Conservation (phyloP, 2,888 invertebrate genomes). For the Acrocyrtus sp. region DNA sequence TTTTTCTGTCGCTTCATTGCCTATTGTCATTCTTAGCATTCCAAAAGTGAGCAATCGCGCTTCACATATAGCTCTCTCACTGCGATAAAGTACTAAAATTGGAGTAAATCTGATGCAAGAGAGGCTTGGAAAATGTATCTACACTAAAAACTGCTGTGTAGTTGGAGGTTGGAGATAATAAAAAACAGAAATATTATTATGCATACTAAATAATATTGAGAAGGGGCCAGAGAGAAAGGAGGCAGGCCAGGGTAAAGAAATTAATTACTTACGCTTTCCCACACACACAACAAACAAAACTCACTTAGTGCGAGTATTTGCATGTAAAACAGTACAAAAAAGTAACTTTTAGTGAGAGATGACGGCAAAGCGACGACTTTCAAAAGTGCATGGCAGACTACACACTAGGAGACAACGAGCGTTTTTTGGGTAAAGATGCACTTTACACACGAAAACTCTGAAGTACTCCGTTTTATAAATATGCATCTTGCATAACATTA, state of each 20-base stretch:
- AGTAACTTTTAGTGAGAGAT: slow-evolving; percentile 1
- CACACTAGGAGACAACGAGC: too few relatives aligned
- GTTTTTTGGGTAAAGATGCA: slow-evolving; percentile 4
- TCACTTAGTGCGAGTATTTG: slow-evolving; percentile 1
- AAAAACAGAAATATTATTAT: slow-evolving; percentile 25
- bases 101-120: too few relatives aligned
- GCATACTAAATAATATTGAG: slow-evolving; percentile 44
- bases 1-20: too few relatives aligned
- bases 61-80: too few relatives aligned
- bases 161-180: neutral
- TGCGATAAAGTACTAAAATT: too few relatives aligned
- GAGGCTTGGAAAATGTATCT: too few relatives aligned
- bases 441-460: neutral
- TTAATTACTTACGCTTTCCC: slow-evolving; percentile 57
- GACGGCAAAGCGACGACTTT: slow-evolving; percentile 8
- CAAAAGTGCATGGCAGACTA: too few relatives aligned
- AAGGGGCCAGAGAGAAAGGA: too few relatives aligned
- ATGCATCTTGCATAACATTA: slow-evolving; percentile 40
- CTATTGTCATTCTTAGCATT: too few relatives aligned
- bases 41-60: too few relatives aligned
- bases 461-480: slow-evolving; percentile 5
- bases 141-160: too few relatives aligned
- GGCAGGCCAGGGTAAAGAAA: too few relatives aligned
- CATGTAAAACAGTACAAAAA: neutral
- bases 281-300: slow-evolving; percentile 3